Evolutionary conservation across 2,797 vertebrate species (phyloP), one percentile per base, ranked within the genome.

Genomic region (Bufotes viridis): DNA sequence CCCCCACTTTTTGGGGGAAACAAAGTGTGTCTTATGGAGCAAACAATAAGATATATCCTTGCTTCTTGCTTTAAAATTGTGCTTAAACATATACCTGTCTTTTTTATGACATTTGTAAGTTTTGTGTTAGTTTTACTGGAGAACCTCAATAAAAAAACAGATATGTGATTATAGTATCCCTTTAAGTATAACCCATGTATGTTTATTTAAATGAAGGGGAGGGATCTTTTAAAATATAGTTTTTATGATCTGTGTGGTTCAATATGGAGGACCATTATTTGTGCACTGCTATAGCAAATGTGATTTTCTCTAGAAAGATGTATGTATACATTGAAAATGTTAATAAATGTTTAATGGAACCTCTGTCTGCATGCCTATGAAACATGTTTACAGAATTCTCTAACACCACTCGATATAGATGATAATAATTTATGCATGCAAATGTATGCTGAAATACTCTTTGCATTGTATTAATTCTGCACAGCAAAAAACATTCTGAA

Each of bases 361-460:
- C 53, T 2, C 24, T 42, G 65, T 7, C 55, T 81, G 51, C 34
- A n/a, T 81, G 34, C 22, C 60, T 81, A 24, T 75, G 79, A 75
- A 63, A 42, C 78, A 61, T 75, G 53, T 80, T 86, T 70, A 55
- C 70, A 67, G 55, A 61, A 61, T 81, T 7, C n/a, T 87, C 9
- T 29, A 17, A 87, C 57, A 49, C 29, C 34, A 22, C 15, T 87
- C 18, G 8, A 70, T 61, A 72, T 26, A 24, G 55, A 49, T 49
- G 65, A 61, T 24, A 15, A 42, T 87, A 9, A 24, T 65, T 87
- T 81, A 87, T 74, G 15, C 20, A 81, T 87, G 85, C 67, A 81
- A 72, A 67, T 86, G 15, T 69, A 63, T 79, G 14, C 75, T 69
- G 84, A 67, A 76, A 69, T 17, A 24, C 17, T 69, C 6, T 5